Conservation (phyloP, 1,140 invertebrate species). For the Acromyrmex heyeri region DNA sequence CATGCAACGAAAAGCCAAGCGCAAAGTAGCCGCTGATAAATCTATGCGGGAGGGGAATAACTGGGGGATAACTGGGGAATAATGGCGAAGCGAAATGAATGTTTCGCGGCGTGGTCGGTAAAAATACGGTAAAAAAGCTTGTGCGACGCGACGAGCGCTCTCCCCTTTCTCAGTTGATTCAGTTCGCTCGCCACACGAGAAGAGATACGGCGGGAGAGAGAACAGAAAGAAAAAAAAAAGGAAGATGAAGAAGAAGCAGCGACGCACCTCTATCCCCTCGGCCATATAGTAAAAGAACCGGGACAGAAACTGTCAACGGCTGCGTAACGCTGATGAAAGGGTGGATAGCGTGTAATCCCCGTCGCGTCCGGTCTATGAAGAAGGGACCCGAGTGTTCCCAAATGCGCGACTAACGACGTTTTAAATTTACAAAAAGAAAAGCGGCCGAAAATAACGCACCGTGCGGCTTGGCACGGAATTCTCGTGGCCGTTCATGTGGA, state of each 20-base stretch:
- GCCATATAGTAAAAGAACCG: slow-evolving; percentile 54
- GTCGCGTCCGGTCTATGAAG: slow-evolving; percentile 56
- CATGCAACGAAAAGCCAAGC: slow-evolving; percentile 59
- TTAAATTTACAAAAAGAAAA: slow-evolving; percentile 63
- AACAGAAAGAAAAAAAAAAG: not conserved
- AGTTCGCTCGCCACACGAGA: slow-evolving; percentile 34
- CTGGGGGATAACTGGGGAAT: slow-evolving; percentile 44
- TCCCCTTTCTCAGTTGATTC: slow-evolving; percentile 48
- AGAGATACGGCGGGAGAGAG: slow-evolving; percentile 14
- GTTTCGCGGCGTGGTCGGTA: slow-evolving; percentile 45
- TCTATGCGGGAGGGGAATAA: slow-evolving; percentile 50
- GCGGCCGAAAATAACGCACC: slow-evolving; percentile 61
- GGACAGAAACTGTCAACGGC: slow-evolving; percentile 61
- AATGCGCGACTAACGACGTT: slow-evolving; percentile 67
- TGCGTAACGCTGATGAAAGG: slow-evolving; percentile 69
- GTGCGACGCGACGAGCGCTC: slow-evolving; percentile 1
- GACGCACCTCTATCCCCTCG: slow-evolving; percentile 42
- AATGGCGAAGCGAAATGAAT: slow-evolving; percentile 57
- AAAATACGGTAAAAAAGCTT: slow-evolving; percentile 58
- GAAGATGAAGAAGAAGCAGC: slow-evolving; percentile 34
- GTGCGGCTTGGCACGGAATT: slow-evolving; percentile 32
- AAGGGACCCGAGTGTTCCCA: slow-evolving; percentile 44
- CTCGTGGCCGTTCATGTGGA: slow-evolving; percentile 24
- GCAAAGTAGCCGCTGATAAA: slow-evolving; percentile 59
- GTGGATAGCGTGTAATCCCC: slow-evolving; percentile 71